Evolutionary conservation across 2,797 vertebrate species (phyloP).

Genomic region (Kryptopterus vitreolus): DNA sequence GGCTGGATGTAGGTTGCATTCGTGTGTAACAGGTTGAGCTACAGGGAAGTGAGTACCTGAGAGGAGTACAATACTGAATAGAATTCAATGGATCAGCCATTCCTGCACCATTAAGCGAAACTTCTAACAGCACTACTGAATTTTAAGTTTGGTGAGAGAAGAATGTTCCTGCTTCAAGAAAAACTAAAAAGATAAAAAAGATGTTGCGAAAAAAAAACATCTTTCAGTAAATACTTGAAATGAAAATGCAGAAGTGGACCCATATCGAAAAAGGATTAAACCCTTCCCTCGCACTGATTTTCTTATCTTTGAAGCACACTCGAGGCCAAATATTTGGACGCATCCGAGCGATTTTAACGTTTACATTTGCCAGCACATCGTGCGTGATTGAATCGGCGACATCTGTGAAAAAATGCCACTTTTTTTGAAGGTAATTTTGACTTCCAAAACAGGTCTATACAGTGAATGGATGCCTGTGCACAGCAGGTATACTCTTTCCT

Average conservation of each 20-base stretch:
- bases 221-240: neutral
- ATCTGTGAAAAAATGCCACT: neutral
- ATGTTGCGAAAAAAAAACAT: neutral
- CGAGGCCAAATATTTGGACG: neutral
- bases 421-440: neutral
- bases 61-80: neutral
- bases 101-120: neutral
- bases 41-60: slow-evolving; percentile 10
- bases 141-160: neutral
- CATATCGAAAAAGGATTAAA: neutral
- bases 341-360: neutral
- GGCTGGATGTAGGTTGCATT: neutral
- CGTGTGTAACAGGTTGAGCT: slow-evolving; percentile 1
- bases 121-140: neutral
- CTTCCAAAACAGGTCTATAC: neutral
- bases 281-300: neutral
- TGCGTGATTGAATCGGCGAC: neutral
- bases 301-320: slow-evolving; percentile 2
- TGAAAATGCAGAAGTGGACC: neutral
- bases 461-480: neutral
- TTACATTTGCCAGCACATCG: neutral
- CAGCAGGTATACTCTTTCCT: neutral
- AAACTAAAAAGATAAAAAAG: no score
- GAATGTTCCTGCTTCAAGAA: neutral
- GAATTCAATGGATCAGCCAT: neutral